Base-by-base conservation (phyloP, 2,113 vertebrate genomes). In the Rhipidura dahli region DNA sequence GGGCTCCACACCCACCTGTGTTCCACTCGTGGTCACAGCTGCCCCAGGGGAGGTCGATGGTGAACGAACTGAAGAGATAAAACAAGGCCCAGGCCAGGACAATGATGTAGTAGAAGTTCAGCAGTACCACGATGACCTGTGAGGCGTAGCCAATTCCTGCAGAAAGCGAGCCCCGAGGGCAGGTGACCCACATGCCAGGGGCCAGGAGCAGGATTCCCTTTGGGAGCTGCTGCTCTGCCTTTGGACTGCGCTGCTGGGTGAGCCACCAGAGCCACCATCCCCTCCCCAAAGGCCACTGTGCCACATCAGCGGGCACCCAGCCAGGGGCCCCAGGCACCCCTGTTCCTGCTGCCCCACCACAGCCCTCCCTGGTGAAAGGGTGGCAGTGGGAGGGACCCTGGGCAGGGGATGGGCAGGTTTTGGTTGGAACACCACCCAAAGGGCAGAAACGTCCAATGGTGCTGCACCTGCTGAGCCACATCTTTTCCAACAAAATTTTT, bases 31-130 rank as follows among this genome's bases (percentile, higher is more conserved):
- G 98, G 96, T 98, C 98, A 93, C 99, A 99, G 93, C 98, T 99
- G 61, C 99, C 98, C 99, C 99, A 99, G 8, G 99, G 99, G 31
- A 99, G 98, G 94, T 99, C 96, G 8, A 97, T 97, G 72, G 98
- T 98, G 97, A 99, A 99, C 1, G 98, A 99, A 95, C 98, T 98
- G 90, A 98, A 98, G 96, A 99, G 98, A 97, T 98, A 99, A 97
- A 99, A 99, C 95, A 99, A 97, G 49, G 98, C 99, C 99, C 99
- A 99, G 87, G 99, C 99, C 95, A 99, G 97, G 83, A 99, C 99
- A 6, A 99, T 35, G 80, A 99, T 99, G 97, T 99, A 99, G 97
- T 99, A 99, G 96, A 98, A 95, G 96, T 99, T 99, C n/a, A 99
- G 97, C 65, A 99, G 98, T 6, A 97, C 15, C 18, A 98, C 98